phyloP scores from a whole-genome alignment of 2,888 invertebrate genomes.

The Campopleginae sp. region DNA sequence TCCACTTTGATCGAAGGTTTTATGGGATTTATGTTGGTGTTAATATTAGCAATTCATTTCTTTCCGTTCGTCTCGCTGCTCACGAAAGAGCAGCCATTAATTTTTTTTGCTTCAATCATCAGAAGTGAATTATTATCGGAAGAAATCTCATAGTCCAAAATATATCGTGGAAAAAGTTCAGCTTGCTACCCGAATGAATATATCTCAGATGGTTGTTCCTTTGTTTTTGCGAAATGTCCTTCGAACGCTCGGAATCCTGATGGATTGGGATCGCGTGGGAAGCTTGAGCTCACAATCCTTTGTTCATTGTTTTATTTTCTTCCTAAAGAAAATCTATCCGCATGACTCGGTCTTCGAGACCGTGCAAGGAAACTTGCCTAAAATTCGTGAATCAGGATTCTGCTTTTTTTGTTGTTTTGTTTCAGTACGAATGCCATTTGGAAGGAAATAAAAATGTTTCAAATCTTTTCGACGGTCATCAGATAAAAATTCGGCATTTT shows the following conservation, averaged over 20 bases:
- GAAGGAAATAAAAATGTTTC: neutral
- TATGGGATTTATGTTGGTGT: neutral
- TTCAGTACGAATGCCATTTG: neutral
- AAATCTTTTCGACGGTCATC: neutral
- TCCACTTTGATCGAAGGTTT: constrained; percentile 2
- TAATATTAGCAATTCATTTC: neutral
- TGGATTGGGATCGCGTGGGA: constrained; percentile 48
- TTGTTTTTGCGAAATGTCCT: constrained; percentile 26
- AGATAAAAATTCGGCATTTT: neutral
- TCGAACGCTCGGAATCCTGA: constrained; percentile 23
- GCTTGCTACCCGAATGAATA: constrained; percentile 3
- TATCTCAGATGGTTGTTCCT: constrained; percentile 3
- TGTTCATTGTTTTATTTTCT: constrained; percentile 32
- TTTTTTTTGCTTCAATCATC: neutral
- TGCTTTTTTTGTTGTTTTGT: neutral
- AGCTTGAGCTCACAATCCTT: constrained; percentile 33
- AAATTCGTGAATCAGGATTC: constrained; percentile 17
- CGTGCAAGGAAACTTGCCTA: constrained; percentile 24
- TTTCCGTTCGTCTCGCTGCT: neutral
- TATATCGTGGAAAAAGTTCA: neutral
- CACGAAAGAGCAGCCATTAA: neutral
- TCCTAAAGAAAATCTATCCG: constrained; percentile 27
- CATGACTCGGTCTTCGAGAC: constrained; percentile 10
- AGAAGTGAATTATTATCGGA: neutral
- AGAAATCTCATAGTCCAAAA: neutral